A percentile compares a stretch with the other conserved stretches of the same genome.
phyloP scores from a whole-genome alignment of 2,113 vertebrate genomes.

The Apaloderma vittatum region DNA sequence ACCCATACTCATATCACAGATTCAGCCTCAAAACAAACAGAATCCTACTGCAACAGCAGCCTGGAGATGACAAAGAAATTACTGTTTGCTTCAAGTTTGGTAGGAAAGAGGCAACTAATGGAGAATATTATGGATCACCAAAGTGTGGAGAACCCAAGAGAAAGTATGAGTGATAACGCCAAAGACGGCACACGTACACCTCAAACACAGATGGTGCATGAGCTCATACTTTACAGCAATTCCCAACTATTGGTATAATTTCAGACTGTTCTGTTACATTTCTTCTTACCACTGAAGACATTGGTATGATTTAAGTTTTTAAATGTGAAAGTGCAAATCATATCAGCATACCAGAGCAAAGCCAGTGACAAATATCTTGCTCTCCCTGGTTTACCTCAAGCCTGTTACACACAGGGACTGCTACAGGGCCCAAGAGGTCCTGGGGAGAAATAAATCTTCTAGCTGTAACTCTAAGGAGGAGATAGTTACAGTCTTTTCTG shows the following conservation, averaged over 20 bases:
- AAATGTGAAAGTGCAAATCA: neutral
- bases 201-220: rapidly evolving
- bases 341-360: neutral
- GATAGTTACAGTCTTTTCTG: neutral
- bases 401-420: neutral
- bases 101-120: neutral
- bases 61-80: neutral
- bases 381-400: neutral
- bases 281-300: neutral
- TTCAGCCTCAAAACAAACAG: neutral
- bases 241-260: neutral
- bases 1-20: neutral
- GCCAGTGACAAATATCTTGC: neutral
- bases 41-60: neutral
- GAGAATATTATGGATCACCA: neutral
- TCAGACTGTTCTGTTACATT: neutral
- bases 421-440: neutral
- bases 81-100: neutral
- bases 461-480: neutral
- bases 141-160: neutral
- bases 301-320: neutral
- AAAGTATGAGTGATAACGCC: neutral
- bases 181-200: rapidly evolving
- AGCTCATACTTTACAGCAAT: neutral
- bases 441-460: neutral